Evolutionary conservation across 2,888 invertebrate genomes (phyloP), one percentile per base, ranked within the genome.

Genomic region (Cephus nigrinus): DNA sequence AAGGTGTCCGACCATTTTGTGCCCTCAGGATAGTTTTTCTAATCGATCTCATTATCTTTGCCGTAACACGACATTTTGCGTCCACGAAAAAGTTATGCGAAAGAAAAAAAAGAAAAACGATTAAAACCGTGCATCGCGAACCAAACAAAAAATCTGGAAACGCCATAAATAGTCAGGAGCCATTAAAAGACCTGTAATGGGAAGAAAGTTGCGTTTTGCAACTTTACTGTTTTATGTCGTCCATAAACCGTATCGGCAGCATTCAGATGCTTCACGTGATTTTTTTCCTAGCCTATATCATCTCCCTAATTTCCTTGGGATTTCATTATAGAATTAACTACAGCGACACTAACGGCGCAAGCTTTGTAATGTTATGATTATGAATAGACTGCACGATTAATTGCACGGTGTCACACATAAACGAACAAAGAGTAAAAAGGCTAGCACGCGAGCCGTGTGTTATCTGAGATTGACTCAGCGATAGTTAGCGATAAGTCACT

Each of bases 391-490:
- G 40, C 23, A 55, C 23, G 40, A 23, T 5, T 55, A 55, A 55
- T 55, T 55, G 40, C 23, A 23, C 40, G 23, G 5, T 55, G 40
- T 23, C 40, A 23, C 40, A 55, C 40, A 23, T 55, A 55, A 55
- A 55, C 40, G 40, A 55, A 55, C 23, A 55, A 55, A 23, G 40
- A 55, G 40, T 9, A 5, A 55, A 40, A 40, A 55, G 23, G 40
- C 40, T 9, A 55, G 82, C 88, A 88, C 88, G 88, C 88, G 86
- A 89, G 84, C 81, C 81, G 71, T 74, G 76, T 84, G 86, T 87
- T 88, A 88, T 86, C 86, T 83, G 80, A 85, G 87, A 89, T 88
- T 88, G 81, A 82, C 79, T 78, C 78, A 80, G 75, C 86, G 86
- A 88, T 89, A 84, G 86, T 84, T 40, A 73, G 76, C 83, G 88